Percentiles rank a stretch among this genome's conserved stretches.
Conservation (phyloP, 1,140 invertebrate genomes). For the Hylyphantes graminicola region DNA sequence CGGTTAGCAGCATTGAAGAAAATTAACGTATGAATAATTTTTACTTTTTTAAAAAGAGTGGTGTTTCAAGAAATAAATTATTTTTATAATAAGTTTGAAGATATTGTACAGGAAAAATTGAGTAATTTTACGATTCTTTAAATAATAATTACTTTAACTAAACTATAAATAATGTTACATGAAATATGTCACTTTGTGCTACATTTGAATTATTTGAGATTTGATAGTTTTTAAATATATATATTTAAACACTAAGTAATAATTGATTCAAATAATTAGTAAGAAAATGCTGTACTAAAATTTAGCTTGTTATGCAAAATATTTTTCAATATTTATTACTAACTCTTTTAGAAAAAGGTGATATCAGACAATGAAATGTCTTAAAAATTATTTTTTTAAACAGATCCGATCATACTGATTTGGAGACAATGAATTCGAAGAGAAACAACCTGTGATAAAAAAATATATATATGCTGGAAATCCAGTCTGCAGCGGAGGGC, state of each 20-base stretch:
- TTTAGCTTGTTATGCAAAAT: not conserved
- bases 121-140: not conserved
- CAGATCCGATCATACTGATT: too few species aligned
- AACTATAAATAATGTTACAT: not conserved
- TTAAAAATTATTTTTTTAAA: not conserved
- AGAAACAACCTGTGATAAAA: too few species aligned
- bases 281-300: not conserved
- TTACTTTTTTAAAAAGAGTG: not conserved
- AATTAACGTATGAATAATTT: not conserved
- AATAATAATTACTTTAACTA: not conserved
- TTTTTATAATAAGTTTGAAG: not conserved
- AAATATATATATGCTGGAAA: too few species aligned
- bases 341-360: not conserved
- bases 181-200: not conserved
- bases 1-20: not conserved
- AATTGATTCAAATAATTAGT: not conserved
- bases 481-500: too few species aligned
- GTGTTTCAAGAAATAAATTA: not conserved
- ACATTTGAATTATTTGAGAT: not conserved
- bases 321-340: not conserved
- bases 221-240: not conserved
- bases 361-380: not conserved
- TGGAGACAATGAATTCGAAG: too few species aligned
- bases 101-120: not conserved
- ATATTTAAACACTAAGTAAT: not conserved